phyloP scores from a whole-genome alignment of 1,140 invertebrate species.

The Drosophila bocqueti region DNA sequence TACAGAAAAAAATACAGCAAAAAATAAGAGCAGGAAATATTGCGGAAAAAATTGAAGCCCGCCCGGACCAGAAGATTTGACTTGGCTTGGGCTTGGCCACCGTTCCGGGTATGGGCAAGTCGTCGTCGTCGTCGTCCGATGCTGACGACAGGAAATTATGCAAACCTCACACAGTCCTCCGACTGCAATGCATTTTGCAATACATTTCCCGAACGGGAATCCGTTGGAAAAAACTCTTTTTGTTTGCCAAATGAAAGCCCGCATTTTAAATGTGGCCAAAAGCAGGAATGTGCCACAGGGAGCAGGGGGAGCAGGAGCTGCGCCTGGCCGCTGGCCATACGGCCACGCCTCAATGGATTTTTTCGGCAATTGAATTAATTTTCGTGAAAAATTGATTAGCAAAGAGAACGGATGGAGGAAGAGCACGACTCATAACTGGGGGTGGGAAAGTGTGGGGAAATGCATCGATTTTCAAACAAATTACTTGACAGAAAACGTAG shows the following conservation, averaged over 20 bases:
- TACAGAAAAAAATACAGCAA: not conserved
- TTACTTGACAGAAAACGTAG: not conserved
- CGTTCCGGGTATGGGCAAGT: constrained; percentile 13
- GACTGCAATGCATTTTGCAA: constrained; percentile 66
- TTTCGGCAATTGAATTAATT: constrained; percentile 85
- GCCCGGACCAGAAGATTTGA: constrained; percentile 45
- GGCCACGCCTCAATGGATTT: constrained; percentile 80
- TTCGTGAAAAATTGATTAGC: constrained; percentile 84
- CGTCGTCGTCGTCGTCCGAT: constrained; percentile 33
- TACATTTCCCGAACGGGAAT: constrained; percentile 31
- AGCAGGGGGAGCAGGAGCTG: not conserved
- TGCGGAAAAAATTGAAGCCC: constrained; percentile 2
- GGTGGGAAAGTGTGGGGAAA: not conserved
- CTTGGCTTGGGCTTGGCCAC: constrained; percentile 27
- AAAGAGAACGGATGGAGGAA: not conserved
- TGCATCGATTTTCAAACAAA: constrained; percentile 3
- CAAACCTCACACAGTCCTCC: constrained; percentile 73
- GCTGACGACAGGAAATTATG: constrained; percentile 85
- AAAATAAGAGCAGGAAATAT: constrained; percentile 1
- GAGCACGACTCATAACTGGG: not conserved
- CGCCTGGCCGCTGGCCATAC: constrained; percentile 55
- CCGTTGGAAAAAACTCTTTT: constrained; percentile 44
- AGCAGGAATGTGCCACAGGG: constrained; percentile 13
- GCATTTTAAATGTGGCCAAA: constrained; percentile 76
- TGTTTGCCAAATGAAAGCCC: constrained; percentile 71